Base-by-base conservation (phyloP, 2,113 vertebrate genomes). In the Aleadryas rufinucha region DNA sequence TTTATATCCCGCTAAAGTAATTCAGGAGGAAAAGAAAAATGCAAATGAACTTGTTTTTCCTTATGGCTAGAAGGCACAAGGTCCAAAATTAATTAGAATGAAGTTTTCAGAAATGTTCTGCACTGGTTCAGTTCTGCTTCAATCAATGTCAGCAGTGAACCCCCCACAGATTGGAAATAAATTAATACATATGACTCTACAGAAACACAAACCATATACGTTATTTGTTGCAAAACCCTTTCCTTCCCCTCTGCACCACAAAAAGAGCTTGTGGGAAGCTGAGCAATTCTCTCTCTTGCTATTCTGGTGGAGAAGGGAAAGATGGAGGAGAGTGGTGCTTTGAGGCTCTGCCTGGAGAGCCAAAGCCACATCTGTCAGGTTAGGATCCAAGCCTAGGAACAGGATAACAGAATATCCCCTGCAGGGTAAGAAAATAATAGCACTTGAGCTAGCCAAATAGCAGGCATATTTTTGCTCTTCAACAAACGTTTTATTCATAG, bases 381-480 rank as follows among this genome's bases (percentile, higher is more conserved):
- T 88, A 80, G 52, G 72, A 92, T n/a, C 77, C 90, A 77, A 93
- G 86, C 85, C 65, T 52, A 93, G 54, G 39, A 93, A 52, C 44
- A 78, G 77, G 69, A 86, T 84, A 77, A 82, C 68, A 89, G 83
- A 94, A 90, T 60, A 79, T 76, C 57, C 89, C 95, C 92, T 92
- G 86, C 86, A 89, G 92, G 80, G 53, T 68, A 84, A 68, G 80
- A 95, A 93, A 93, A 94, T 95, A 96, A 97, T 95, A 93, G 88
- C 83, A 41, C 53, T 95, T 68, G 80, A 90, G 80, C 76, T 89
- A 68, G 90, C 93, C 95, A 96, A 96, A 95, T 77, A 96, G 64
- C 83, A 84, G 7, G 3, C 93, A 95, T 91, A 81, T 47, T 96
- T 97, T 71, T 94, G 83, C 79, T 94, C 76, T 90, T 95, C 64